These are phyloP conservation scores for Timema podura DNA, from an alignment of 2,888 invertebrate genomes.

Conservation along the genomic window DNA sequence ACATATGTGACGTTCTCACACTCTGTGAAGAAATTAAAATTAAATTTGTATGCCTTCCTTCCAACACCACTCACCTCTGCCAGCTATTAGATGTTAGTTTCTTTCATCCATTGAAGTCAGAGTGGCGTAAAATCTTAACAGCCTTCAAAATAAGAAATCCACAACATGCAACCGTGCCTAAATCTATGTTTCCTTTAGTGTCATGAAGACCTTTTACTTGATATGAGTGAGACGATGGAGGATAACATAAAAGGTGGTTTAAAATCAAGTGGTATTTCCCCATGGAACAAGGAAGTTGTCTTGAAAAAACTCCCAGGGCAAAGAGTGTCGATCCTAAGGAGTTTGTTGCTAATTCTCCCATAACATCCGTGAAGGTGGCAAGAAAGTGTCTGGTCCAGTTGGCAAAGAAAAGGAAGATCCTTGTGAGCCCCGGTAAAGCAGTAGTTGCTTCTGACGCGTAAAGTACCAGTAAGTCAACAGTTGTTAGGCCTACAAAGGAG, in stretches of 20 bases:
- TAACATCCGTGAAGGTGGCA: not conserved
- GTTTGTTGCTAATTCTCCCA: not conserved
- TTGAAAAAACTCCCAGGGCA: not conserved
- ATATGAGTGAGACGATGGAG: not conserved
- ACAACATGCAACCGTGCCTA: not conserved
- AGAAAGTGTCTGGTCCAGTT: not conserved
- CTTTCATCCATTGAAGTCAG: not conserved
- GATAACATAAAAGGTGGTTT: not conserved
- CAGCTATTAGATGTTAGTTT: constrained; percentile 6
- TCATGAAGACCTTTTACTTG: not conserved
- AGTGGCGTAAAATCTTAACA: not conserved
- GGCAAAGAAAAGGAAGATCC: not conserved
- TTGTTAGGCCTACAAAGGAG: not conserved
- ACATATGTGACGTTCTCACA: not conserved
- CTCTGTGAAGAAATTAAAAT: not conserved
- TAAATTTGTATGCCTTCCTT: not conserved
- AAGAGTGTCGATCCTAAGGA: not conserved
- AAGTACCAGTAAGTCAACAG: not conserved
- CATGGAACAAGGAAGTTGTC: not conserved
- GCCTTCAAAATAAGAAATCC: not conserved
- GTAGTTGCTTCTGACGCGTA: not conserved
- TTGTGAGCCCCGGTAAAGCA: not conserved
- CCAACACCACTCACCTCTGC: not conserved
- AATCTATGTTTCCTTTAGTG: not conserved
- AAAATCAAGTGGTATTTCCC: constrained; percentile 1